Conservation (phyloP, 2,113 vertebrate species). For the Fulmarus glacialis region DNA sequence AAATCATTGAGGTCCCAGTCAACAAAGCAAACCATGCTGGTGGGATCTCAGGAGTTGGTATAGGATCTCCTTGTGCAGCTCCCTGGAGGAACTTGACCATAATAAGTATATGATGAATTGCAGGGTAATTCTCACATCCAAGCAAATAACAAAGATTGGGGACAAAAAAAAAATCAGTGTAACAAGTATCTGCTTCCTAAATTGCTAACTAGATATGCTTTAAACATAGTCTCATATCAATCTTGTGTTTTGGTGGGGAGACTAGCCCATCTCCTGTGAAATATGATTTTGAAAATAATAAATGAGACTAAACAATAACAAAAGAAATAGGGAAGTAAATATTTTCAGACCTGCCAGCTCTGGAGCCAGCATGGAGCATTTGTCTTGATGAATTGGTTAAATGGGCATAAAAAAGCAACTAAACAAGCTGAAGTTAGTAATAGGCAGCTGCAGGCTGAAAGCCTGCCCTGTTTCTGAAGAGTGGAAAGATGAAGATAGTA, state of each 20-base stretch:
- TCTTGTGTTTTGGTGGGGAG: not conserved
- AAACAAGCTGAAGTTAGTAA: not conserved
- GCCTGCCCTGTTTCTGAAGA: not conserved
- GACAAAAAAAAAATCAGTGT: not conserved
- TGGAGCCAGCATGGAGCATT: not conserved
- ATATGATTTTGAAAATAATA: not conserved
- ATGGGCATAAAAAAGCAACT: not conserved
- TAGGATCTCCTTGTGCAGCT: not conserved
- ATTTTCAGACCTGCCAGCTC: not conserved
- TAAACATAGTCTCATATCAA: not conserved
- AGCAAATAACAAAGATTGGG: not conserved
- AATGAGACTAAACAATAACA: not conserved
- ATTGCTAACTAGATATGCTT: not conserved
- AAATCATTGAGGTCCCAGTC: not conserved
- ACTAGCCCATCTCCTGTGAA: not conserved
- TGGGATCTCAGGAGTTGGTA: not conserved
- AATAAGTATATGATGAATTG: not conserved
- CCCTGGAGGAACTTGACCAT: not conserved
- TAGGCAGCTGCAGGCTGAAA: not conserved
- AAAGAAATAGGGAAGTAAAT: not conserved
- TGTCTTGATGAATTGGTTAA: not conserved
- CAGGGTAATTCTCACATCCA: not conserved
- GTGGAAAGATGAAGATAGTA: not conserved
- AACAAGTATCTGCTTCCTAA: not conserved
- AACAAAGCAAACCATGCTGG: not conserved